Conservation (phyloP, 2,113 vertebrate species). For the Vireo altiloquus region DNA sequence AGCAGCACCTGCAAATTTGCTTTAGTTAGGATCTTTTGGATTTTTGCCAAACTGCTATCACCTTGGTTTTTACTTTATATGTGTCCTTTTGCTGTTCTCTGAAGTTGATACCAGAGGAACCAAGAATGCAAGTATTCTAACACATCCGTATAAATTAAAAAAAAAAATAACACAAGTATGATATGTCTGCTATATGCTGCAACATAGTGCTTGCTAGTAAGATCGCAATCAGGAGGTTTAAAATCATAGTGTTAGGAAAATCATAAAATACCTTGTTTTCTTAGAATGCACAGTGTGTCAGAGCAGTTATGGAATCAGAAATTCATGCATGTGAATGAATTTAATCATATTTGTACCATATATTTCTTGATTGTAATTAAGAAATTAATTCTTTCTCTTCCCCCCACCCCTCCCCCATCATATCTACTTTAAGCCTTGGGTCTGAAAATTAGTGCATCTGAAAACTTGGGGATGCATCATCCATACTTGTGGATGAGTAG, state of each 20-base stretch:
- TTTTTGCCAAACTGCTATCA: background rate
- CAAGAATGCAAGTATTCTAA: conserved; percentile 18
- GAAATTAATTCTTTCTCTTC: background rate
- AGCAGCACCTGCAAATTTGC: background rate
- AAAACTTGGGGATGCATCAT: background rate
- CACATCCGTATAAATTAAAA: background rate
- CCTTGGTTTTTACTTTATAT: background rate
- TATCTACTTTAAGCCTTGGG: background rate
- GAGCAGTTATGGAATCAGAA: background rate
- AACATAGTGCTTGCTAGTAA: background rate
- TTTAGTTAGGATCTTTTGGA: background rate
- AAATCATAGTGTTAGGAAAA: background rate
- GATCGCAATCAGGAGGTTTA: background rate
- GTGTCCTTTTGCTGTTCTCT: background rate
- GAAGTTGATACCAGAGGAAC: background rate
- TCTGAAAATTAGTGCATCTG: background rate
- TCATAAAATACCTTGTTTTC: background rate
- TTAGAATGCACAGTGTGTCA: background rate
- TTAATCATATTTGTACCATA: background rate
- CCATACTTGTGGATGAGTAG: background rate
- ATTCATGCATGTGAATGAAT: background rate
- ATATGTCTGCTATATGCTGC: background rate
- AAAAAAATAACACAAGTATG: background rate
- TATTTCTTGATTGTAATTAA: background rate
- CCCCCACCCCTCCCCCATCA: accelerated